These are phyloP conservation scores for Dryocosmus kuriphilus DNA, from an alignment of 2,888 invertebrate species.

Conservation along the genomic window DNA sequence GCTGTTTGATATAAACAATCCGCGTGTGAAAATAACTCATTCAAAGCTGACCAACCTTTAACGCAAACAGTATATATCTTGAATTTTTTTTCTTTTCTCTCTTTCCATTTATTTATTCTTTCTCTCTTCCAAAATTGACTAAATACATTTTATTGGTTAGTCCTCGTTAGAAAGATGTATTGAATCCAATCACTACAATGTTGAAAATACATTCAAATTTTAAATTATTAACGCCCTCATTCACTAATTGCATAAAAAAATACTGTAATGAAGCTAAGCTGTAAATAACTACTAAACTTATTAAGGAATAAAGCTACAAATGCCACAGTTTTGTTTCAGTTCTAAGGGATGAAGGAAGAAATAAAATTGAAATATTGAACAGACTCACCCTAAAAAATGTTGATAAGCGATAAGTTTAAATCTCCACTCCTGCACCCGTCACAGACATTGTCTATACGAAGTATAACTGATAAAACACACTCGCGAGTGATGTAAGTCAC, in stretches of 20 bases:
- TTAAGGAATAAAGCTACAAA: too few species aligned
- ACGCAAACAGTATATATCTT: not conserved
- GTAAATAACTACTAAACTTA: too few species aligned
- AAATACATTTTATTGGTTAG: too few species aligned
- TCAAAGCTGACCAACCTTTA: not conserved
- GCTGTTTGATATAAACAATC: not conserved
- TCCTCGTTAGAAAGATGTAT: too few species aligned
- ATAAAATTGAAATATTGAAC: not conserved
- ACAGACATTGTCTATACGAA: slow-evolving; percentile 16
- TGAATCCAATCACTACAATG: too few species aligned
- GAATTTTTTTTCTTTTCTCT: not conserved
- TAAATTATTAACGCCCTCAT: too few species aligned
- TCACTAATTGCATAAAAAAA: too few species aligned
- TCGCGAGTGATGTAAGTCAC: not conserved
- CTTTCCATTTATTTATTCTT: not conserved
- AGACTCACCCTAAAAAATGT: slow-evolving; percentile 73
- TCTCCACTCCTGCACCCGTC: slow-evolving; percentile 55
- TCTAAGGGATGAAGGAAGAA: not conserved
- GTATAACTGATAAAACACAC: slow-evolving; percentile 40
- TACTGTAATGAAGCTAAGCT: too few species aligned
- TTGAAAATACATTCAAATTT: too few species aligned
- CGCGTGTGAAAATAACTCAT: not conserved
- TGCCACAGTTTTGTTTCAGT: too few species aligned
- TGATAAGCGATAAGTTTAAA: slow-evolving; percentile 68
- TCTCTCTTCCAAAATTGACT: too few species aligned